phyloP scores from a whole-genome alignment of 2,888 invertebrate species.

The Meliscaeva auricollis region DNA sequence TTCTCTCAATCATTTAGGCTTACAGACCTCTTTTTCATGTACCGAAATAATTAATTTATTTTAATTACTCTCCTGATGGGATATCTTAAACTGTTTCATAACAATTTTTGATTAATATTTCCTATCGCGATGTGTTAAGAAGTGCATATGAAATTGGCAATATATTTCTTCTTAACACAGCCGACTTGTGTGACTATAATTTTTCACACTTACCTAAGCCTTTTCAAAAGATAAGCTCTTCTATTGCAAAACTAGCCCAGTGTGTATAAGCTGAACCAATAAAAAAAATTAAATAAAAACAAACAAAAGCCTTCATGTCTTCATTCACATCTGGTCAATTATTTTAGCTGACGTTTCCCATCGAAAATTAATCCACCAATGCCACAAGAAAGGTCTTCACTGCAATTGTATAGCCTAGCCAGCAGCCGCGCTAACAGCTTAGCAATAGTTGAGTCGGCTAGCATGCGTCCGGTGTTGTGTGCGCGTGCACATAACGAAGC shows the following conservation, averaged over 20 bases:
- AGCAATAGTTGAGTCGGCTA: constrained; percentile 12
- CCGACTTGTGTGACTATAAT: neutral
- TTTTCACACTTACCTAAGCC: constrained; percentile 9
- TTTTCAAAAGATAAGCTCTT: constrained; percentile 21
- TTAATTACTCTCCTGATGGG: no score
- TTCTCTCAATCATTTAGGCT: no score
- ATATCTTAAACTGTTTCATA: neutral
- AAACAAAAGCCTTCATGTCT: constrained; percentile 42
- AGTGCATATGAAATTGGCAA: constrained; percentile 15
- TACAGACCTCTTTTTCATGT: no score
- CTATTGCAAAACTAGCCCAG: constrained; percentile 19
- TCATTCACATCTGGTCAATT: constrained; percentile 68
- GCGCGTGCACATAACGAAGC: constrained; percentile 70
- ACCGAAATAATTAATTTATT: no score
- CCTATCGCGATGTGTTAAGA: constrained; percentile 4
- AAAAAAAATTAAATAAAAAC: no score
- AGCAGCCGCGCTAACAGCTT: constrained; percentile 15
- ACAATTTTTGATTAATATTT: constrained; percentile 26
- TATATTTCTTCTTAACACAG: neutral
- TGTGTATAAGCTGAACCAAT: no score
- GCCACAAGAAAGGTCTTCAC: constrained; percentile 45
- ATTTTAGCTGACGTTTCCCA: constrained; percentile 59
- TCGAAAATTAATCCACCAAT: constrained; percentile 51
- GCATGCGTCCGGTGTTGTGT: constrained; percentile 66
- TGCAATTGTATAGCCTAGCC: neutral